phyloP scores from a whole-genome alignment of 2,888 invertebrate genomes.

The Villa cingulata region DNA sequence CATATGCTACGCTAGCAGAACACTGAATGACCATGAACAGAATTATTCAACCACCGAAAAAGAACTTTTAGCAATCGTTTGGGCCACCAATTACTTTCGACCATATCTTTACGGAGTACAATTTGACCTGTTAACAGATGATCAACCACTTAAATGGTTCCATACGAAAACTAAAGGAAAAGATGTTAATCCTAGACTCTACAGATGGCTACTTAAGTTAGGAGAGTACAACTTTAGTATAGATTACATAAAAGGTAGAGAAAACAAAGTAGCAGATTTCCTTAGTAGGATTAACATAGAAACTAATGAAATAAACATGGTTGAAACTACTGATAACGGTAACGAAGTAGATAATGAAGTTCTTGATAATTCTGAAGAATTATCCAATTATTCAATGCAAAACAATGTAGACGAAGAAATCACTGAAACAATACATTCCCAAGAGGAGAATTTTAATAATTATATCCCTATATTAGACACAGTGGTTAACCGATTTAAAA shows the following conservation, averaged over 20 bases:
- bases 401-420: too few relatives aligned
- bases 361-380: too few relatives aligned
- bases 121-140: not conserved
- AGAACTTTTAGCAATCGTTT: too few relatives aligned
- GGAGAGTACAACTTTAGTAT: conserved; percentile 22
- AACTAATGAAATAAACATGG: not conserved
- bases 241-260: conserved; percentile 16
- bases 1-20: not conserved
- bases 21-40: not conserved
- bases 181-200: conserved; percentile 26
- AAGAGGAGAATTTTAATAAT: too few relatives aligned
- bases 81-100: not conserved
- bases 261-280: conserved; percentile 11
- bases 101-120: not conserved
- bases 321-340: too few relatives aligned
- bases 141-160: conserved; percentile 11
- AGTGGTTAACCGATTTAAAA: too few relatives aligned
- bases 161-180: conserved; percentile 21
- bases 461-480: too few relatives aligned
- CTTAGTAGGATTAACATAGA: conserved; percentile 17
- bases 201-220: conserved; percentile 25
- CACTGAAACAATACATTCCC: too few relatives aligned
- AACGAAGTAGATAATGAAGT: not conserved
- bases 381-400: too few relatives aligned
- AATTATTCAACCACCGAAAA: not conserved